These are phyloP conservation scores for Columba guinea DNA, from an alignment of 2,797 vertebrate genomes.

Conservation along the genomic window DNA sequence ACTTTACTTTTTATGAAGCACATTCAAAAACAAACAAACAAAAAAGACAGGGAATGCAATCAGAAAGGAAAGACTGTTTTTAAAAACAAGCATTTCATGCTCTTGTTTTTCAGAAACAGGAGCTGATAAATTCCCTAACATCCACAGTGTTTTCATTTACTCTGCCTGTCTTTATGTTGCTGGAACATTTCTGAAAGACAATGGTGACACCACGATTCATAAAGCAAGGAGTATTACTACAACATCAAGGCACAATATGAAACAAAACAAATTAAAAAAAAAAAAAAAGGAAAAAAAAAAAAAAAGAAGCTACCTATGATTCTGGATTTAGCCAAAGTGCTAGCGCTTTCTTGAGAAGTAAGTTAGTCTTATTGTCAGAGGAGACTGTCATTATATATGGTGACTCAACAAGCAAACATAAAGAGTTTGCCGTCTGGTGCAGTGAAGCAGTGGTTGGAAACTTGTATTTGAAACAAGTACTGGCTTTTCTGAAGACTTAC, in stretches of 20 bases:
- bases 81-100: slow-evolving; percentile 83
- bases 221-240: slow-evolving; percentile 79
- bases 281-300: slow-evolving; percentile 70
- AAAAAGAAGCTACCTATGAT: slow-evolving; percentile 84
- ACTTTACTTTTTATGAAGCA: slow-evolving; percentile 87
- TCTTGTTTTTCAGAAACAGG: slow-evolving; percentile 85
- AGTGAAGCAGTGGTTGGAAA: slow-evolving; percentile 77
- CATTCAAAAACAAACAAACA: slow-evolving; percentile 77
- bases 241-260: slow-evolving; percentile 78
- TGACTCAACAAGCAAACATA: slow-evolving; percentile 77
- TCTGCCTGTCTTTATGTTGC: slow-evolving; percentile 94
- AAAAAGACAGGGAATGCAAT: slow-evolving; percentile 84
- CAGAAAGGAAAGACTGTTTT: slow-evolving; percentile 85
- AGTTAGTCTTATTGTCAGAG: slow-evolving; percentile 75
- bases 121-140: slow-evolving; percentile 85
- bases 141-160: slow-evolving; percentile 88
- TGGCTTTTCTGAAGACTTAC: slow-evolving; percentile 84
- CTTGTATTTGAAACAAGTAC: slow-evolving; percentile 78
- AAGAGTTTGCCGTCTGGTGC: slow-evolving; percentile 72
- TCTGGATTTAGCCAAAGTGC: slow-evolving; percentile 89
- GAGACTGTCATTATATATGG: slow-evolving; percentile 77
- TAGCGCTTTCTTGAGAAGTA: slow-evolving; percentile 81
- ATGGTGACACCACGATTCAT: slow-evolving; percentile 83
- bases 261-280: slow-evolving; percentile 72
- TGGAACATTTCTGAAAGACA: slow-evolving; percentile 89